Conservation (phyloP, 37 sponge, comb jelly and placozoan genomes). For the Spongilla lacustris region DNA sequence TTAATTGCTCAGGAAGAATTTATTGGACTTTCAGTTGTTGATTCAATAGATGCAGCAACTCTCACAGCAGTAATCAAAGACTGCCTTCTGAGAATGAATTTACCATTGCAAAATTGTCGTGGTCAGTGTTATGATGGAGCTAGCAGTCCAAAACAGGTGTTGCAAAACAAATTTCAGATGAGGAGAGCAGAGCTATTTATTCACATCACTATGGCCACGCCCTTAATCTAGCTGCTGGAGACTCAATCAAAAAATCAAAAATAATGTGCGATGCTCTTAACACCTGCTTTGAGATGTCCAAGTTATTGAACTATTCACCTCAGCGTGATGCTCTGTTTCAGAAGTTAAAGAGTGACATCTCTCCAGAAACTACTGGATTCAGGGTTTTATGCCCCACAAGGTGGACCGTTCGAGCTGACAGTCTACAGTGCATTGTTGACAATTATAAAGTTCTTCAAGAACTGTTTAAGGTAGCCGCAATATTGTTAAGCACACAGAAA, state of each 20-base stretch:
- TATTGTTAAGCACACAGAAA: constrained; percentile 9
- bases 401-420: constrained; percentile 62
- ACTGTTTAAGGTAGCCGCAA: constrained; percentile 16
- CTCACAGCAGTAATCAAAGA: constrained; percentile 31
- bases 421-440: constrained; percentile 33
- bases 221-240: constrained; percentile 25
- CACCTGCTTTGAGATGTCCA: constrained; percentile 32
- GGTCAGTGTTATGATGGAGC: constrained; percentile 73
- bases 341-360: constrained; percentile 13
- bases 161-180: constrained; percentile 38
- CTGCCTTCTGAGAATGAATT: constrained; percentile 42
- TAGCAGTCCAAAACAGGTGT: constrained; percentile 30
- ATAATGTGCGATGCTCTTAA: constrained; percentile 55
- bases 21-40: constrained; percentile 39
- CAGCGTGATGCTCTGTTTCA: constrained; percentile 32
- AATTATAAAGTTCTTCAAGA: constrained; percentile 45
- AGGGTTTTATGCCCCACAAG: constrained; percentile 28
- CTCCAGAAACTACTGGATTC: constrained; percentile 6
- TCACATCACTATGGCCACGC: constrained; percentile 39
- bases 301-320: constrained; percentile 55
- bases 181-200: constrained; percentile 48
- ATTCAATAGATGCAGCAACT: constrained; percentile 10
- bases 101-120: constrained; percentile 37
- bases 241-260: constrained; percentile 26
- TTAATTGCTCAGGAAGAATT: constrained; percentile 44